These are phyloP conservation scores for Xestia xanthographa DNA, from an alignment of 2,888 invertebrate species.

Conservation along the genomic window DNA sequence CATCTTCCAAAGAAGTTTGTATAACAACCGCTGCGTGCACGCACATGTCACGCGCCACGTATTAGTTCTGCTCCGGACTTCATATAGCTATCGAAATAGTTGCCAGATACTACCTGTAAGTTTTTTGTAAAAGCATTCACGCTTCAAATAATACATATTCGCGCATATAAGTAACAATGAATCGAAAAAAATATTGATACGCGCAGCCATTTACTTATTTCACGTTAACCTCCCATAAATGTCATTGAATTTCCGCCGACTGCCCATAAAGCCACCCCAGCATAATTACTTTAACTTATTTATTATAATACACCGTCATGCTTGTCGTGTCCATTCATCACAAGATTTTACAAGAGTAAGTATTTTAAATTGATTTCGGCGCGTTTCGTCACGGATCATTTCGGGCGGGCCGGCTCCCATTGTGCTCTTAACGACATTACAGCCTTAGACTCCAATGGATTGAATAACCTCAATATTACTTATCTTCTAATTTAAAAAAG, in stretches of 20 bases:
- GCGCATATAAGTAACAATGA: neutral
- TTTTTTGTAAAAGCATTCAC: neutral
- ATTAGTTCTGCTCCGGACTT: neutral
- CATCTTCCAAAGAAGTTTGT: neutral
- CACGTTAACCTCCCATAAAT: slow-evolving; percentile 23
- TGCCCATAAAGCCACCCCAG: slow-evolving; percentile 42
- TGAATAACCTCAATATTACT: slow-evolving; percentile 77
- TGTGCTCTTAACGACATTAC: slow-evolving; percentile 84
- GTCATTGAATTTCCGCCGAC: slow-evolving; percentile 51
- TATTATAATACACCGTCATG: slow-evolving; percentile 70
- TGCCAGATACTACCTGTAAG: neutral
- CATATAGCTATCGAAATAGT: neutral
- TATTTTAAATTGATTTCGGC: slow-evolving; percentile 86
- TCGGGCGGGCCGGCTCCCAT: slow-evolving; percentile 75
- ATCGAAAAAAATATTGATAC: slow-evolving; percentile 5
- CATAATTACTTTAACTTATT: slow-evolving; percentile 64
- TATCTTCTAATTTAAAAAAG: slow-evolving; percentile 76
- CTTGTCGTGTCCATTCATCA: slow-evolving; percentile 73
- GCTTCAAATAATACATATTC: neutral
- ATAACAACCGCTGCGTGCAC: neutral
- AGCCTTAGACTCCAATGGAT: slow-evolving; percentile 75
- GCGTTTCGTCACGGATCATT: slow-evolving; percentile 86
- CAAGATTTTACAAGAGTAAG: slow-evolving; percentile 82
- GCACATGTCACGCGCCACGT: neutral
- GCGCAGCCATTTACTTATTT: slow-evolving; percentile 22